Evolutionary conservation across 2,888 invertebrate species (phyloP), one percentile per base, ranked within the genome.

Genomic region (Busseola fusca): DNA sequence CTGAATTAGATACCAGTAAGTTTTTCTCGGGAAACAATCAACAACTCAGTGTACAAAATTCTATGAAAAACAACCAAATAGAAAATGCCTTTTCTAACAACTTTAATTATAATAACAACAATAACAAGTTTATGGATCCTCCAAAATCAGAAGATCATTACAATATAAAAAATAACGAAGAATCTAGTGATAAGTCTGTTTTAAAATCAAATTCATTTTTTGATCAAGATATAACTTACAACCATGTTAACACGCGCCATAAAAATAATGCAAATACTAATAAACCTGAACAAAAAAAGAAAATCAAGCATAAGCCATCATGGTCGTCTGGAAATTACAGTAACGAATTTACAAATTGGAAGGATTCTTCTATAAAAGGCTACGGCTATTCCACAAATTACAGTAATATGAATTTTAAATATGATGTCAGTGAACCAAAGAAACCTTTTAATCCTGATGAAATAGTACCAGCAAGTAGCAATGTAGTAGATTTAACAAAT

Each of bases 311-410:
- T 71, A 93, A 91, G 63, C 89, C 90, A 25, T 91, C 90, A 16
- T 91, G 89, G 92, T 72, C 77, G 18, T 78, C 86, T 18, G 86
- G 81, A 42, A 89, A 88, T 73, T 87, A 88, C 56, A 86, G 80
- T 64, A 87, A 87, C 72, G 87, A 91, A 63, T 87, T 84, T 9
- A 91, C 92, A 79, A 89, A 87, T 70, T 88, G 90, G 86, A 92
- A 90, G 66, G 91, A 91, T 82, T 86, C 89, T 10, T 82, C 87
- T 45, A 72, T 88, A 21, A 92, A 92, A 76, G 92, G 92, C 37
- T 94, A 94, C 76, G 91, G 92, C 74, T 94, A 93, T 85, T 89
- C 91, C 14, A 94, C 92, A 37, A 92, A 94, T 80, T 90, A 85
- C 42, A 94, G 93, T 78, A 92, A 89, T 37, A 92, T 90, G 74